Percentiles rank a stretch among this genome's conserved stretches.
Conservation (phyloP, 1,140 invertebrate genomes). For the Zaprionus ornatus region DNA sequence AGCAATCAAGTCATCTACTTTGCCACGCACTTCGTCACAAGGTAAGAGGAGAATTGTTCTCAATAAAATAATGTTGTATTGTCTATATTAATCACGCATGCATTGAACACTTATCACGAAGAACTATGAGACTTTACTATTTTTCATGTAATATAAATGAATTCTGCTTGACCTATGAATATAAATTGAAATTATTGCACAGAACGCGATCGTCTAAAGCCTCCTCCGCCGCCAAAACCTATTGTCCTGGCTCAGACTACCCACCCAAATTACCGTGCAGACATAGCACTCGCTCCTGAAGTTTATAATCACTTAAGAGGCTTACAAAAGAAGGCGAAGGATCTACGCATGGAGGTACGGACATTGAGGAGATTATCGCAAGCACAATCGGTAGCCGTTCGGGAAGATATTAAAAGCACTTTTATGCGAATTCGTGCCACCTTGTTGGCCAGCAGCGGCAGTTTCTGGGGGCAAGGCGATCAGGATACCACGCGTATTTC, state of each 20-base stretch:
- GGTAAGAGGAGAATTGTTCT: constrained; percentile 86
- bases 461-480: constrained; percentile 85
- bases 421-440: constrained; percentile 92
- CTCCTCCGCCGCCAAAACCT: constrained; percentile 93
- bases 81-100: constrained; percentile 24
- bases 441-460: constrained; percentile 87
- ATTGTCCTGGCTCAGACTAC: constrained; percentile 87
- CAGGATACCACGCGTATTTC: constrained; percentile 86
- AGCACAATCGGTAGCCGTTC: constrained; percentile 94
- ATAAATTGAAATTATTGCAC: constrained; percentile 30
- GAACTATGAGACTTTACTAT: not conserved
- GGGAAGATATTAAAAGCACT: constrained; percentile 95
- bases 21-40: constrained; percentile 96
- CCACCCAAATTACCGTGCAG: constrained; percentile 86
- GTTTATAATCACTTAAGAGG: constrained; percentile 93
- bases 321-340: constrained; percentile 95
- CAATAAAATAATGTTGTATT: not conserved
- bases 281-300: constrained; percentile 89
- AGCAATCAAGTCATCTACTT: constrained; percentile 96
- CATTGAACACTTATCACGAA: constrained; percentile 19
- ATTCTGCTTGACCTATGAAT: not conserved
- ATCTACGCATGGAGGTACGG: constrained; percentile 93
- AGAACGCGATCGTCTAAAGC: constrained; percentile 93
- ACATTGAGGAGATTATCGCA: constrained; percentile 95
- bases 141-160: not conserved